A percentile compares a stretch with the other conserved stretches of the same genome.
Evolutionary conservation across 1,140 invertebrate genomes (phyloP).

Genomic region (Brachionus rubens): DNA sequence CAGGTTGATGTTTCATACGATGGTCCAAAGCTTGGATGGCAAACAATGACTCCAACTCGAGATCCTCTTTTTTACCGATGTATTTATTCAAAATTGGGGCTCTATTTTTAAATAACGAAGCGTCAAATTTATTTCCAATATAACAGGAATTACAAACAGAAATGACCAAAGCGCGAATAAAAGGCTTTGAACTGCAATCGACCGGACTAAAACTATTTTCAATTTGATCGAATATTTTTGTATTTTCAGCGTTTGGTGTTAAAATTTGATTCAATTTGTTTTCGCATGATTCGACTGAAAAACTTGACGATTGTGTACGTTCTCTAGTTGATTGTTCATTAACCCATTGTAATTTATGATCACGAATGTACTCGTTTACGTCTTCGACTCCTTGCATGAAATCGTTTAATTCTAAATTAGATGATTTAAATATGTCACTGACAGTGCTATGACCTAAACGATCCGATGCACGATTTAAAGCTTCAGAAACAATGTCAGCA

Average conservation of each 20-base stretch:
- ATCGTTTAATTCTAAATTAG: conserved; percentile 3
- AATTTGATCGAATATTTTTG: conserved; percentile 58
- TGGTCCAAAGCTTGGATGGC: conserved; percentile 72
- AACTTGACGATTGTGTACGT: conserved; percentile 49
- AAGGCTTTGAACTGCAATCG: conserved; percentile 47
- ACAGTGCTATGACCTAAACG: background rate
- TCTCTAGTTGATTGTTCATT: conserved; percentile 49
- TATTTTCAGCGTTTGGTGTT: conserved; percentile 49
- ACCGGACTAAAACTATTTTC: conserved; percentile 48
- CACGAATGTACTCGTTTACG: background rate
- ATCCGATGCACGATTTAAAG: conserved; percentile 64
- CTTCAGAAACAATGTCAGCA: conserved; percentile 55
- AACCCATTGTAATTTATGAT: conserved; percentile 51
- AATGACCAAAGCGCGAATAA: conserved; percentile 70
- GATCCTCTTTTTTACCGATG: conserved; percentile 68
- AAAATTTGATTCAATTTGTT: conserved; percentile 51
- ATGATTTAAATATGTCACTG: background rate
- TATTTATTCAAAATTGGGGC: conserved; percentile 69
- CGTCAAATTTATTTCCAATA: conserved; percentile 51
- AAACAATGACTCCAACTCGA: conserved; percentile 77
- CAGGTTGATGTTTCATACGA: conserved; percentile 73
- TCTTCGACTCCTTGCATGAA: background rate
- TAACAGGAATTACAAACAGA: conserved; percentile 64
- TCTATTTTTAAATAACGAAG: conserved; percentile 55
- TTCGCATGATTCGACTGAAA: conserved; percentile 51